Evolutionary conservation across 2,113 vertebrate species (phyloP).

Genomic region (Eurypyga helias): DNA sequence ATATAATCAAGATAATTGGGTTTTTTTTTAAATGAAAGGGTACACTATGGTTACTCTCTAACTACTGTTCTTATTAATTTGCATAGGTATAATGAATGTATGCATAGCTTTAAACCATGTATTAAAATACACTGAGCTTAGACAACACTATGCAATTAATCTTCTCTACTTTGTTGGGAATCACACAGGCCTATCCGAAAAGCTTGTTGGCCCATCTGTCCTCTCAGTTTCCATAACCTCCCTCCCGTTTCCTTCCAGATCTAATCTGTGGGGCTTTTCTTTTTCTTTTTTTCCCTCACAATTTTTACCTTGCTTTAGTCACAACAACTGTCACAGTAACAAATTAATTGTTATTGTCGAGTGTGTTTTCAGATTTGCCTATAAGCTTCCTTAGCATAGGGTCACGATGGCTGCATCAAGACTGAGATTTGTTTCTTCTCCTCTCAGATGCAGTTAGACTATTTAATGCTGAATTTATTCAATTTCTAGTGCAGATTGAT

Average conservation of each 20-base stretch:
- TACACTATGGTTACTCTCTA: background rate
- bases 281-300: background rate
- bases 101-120: conserved; percentile 5
- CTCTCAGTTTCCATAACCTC: background rate
- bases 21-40: background rate
- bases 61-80: conserved; percentile 22
- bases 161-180: conserved; percentile 11
- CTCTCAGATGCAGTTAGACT: background rate
- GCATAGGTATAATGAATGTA: background rate
- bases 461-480: background rate
- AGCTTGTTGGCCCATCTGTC: conserved; percentile 19
- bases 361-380: background rate
- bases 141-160: background rate
- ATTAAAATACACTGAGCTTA: conserved; percentile 21
- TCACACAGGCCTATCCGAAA: conserved; percentile 6
- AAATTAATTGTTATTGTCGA: conserved; percentile 11
- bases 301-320: background rate
- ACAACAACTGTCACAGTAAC: background rate
- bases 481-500: background rate
- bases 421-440: background rate
- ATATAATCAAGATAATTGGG: background rate
- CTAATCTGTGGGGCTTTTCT: background rate
- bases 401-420: background rate
- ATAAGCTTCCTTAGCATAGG: background rate
- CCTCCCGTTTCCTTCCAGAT: background rate